These are phyloP conservation scores for Rallus crepitans DNA, from an alignment of 2,797 vertebrate species.

Conservation along the genomic window DNA sequence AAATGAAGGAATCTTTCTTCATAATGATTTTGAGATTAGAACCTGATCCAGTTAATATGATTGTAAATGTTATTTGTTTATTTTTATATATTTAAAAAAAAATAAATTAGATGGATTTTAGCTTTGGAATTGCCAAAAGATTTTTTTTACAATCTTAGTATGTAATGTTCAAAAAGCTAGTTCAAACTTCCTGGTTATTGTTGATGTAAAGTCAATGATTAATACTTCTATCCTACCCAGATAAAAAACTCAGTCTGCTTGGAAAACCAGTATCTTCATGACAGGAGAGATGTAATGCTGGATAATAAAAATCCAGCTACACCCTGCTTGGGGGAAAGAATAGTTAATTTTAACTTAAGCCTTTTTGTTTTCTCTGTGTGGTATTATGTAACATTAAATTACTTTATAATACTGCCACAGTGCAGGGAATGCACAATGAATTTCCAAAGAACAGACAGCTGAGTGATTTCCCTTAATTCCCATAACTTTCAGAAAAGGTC, in stretches of 20 bases:
- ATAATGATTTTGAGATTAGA: neutral
- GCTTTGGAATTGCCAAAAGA: neutral
- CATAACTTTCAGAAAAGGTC: neutral
- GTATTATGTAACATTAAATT: neutral
- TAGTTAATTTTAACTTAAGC: neutral
- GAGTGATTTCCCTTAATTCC: constrained; percentile 2
- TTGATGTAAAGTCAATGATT: neutral
- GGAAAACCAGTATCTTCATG: neutral
- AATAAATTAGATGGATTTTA: neutral
- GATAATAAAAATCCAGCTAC: neutral
- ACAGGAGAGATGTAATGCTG: neutral
- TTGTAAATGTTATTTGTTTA: neutral
- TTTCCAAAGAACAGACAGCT: constrained; percentile 12
- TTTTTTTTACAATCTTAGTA: neutral
- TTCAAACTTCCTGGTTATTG: neutral
- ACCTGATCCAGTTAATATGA: neutral
- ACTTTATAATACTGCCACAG: neutral
- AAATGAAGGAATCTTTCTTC: neutral
- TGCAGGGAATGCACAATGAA: neutral
- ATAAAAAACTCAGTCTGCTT: neutral
- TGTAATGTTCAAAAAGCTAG: neutral
- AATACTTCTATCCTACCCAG: neutral
- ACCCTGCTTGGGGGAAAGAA: neutral
- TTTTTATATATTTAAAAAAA: neutral
- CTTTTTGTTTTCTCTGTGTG: neutral